phyloP scores from a whole-genome alignment of 1,140 invertebrate genomes.

The Plectrocnemia conspersa region DNA sequence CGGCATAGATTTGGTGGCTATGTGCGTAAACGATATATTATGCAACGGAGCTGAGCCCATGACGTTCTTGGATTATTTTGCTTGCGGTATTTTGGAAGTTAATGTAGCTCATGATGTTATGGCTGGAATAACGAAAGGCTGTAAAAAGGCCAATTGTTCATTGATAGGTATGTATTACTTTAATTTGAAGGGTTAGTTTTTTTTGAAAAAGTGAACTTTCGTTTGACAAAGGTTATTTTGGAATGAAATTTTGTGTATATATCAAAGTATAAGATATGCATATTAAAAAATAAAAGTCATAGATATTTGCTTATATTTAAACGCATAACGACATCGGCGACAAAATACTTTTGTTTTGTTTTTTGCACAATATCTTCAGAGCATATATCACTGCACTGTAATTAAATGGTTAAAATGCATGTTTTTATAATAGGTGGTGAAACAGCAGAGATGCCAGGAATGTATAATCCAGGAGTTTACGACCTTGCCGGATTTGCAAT shows the following conservation, averaged over 20 bases:
- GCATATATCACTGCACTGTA: neutral
- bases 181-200: neutral
- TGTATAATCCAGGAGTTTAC: slow-evolving; percentile 84
- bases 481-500: slow-evolving; percentile 95
- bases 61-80: slow-evolving; percentile 95
- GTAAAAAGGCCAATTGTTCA: slow-evolving; percentile 74
- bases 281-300: neutral
- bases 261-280: too few relatives aligned
- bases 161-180: slow-evolving; percentile 65
- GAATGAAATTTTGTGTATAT: neutral
- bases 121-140: slow-evolving; percentile 79
- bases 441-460: slow-evolving; percentile 94
- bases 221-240: neutral
- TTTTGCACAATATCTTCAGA: neutral
- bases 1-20: slow-evolving; percentile 96
- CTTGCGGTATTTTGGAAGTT: slow-evolving; percentile 77
- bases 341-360: neutral
- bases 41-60: slow-evolving; percentile 91
- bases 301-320: neutral
- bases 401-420: neutral
- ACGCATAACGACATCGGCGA: neutral
- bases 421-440: slow-evolving; percentile 67
- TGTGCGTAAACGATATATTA: slow-evolving; percentile 97
- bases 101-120: slow-evolving; percentile 68
- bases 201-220: neutral